These are phyloP conservation scores for Sebastes alutus DNA, from an alignment of 2,797 vertebrate species.

Conservation along the genomic window DNA sequence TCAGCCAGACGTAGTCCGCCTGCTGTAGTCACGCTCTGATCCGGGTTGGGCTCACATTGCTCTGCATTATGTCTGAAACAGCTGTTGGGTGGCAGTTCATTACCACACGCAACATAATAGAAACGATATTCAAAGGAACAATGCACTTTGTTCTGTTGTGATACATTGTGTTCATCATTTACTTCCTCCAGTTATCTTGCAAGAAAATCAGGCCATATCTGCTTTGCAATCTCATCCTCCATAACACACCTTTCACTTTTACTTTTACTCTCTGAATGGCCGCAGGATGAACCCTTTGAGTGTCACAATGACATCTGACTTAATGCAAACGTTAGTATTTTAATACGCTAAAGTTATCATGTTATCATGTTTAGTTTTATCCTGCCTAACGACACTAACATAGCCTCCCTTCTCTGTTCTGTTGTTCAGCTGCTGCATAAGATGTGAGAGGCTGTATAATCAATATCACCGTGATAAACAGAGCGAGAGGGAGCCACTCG, in stretches of 20 bases:
- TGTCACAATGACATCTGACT: too few relatives aligned
- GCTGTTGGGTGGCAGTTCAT: constrained; percentile 34
- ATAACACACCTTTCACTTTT: background rate
- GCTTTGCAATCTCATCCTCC: background rate
- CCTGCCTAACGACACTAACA: too few relatives aligned
- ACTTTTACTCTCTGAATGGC: background rate
- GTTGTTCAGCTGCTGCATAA: constrained; percentile 12
- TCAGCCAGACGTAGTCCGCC: constrained; percentile 50
- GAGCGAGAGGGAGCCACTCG: constrained; percentile 16
- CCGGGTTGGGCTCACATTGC: background rate
- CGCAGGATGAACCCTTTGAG: background rate
- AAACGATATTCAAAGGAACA: constrained; percentile 15
- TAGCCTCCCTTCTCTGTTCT: background rate
- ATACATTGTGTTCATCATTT: constrained; percentile 1
- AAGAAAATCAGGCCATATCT: background rate
- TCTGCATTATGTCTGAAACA: constrained; percentile 22
- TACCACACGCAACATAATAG: background rate
- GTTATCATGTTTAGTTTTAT: too few relatives aligned
- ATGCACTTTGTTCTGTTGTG: constrained; percentile 49
- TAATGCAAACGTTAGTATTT: too few relatives aligned
- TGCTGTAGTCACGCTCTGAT: constrained; percentile 21
- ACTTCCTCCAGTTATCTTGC: background rate
- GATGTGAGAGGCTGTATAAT: constrained; percentile 12
- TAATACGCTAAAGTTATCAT: too few relatives aligned
- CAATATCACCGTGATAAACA: constrained; percentile 31